These are phyloP conservation scores for Hirtodrosophila confusa DNA, from an alignment of 2,888 invertebrate species.

Conservation along the genomic window DNA sequence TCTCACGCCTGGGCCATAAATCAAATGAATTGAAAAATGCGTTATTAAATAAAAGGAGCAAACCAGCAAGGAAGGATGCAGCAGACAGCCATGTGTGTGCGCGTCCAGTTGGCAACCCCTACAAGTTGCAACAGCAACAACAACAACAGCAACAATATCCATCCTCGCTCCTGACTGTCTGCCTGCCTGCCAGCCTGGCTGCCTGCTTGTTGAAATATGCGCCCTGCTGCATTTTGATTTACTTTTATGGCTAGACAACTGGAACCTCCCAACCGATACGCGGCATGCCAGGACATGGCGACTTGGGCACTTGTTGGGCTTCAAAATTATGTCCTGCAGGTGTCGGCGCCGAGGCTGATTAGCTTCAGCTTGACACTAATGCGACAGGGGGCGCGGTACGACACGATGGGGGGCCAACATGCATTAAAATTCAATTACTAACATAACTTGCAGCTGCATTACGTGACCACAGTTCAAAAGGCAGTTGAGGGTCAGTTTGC, in stretches of 20 bases:
- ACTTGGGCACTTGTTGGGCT: conserved; percentile 63
- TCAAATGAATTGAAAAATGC: conserved; percentile 75
- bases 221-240: conserved; percentile 72
- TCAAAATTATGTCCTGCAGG: conserved; percentile 73
- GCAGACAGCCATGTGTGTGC: conserved; percentile 25
- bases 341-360: conserved; percentile 70
- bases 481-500: conserved; percentile 49
- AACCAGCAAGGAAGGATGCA: conserved; percentile 21
- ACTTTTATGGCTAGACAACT: conserved; percentile 71
- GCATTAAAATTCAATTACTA: conserved; percentile 74
- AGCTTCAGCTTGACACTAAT: conserved; percentile 67
- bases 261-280: conserved; percentile 17
- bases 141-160: conserved; percentile 16
- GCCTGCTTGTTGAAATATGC: conserved; percentile 48
- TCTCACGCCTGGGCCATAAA: conserved; percentile 66
- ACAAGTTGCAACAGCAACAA: conserved; percentile 24
- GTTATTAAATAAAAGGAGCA: conserved; percentile 69
- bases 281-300: conserved; percentile 35
- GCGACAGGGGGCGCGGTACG: conserved; percentile 38
- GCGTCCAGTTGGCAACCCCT: conserved; percentile 25
- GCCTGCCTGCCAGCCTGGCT: conserved; percentile 22
- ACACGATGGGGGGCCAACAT: conserved; percentile 9
- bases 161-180: conserved; percentile 27
- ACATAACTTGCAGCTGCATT: conserved; percentile 58
- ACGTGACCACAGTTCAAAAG: conserved; percentile 63